Percentiles rank a stretch among this genome's conserved stretches.
These are phyloP conservation scores for Phania funesta DNA, from an alignment of 2,888 invertebrate genomes.

Conservation along the genomic window DNA sequence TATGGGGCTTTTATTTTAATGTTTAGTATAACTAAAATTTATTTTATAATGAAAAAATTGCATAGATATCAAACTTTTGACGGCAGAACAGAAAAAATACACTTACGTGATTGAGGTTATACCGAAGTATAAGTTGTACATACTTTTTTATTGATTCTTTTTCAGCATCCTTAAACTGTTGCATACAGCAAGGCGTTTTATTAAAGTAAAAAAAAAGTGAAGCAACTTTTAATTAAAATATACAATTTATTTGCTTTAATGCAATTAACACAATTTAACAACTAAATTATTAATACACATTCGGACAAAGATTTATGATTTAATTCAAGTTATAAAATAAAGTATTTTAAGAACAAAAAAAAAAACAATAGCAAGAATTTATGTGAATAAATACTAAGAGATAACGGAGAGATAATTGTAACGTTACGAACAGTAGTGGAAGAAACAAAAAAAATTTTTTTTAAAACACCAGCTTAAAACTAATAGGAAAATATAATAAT, in stretches of 20 bases:
- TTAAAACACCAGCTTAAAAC: constrained; percentile 34
- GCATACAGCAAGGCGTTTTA: background rate
- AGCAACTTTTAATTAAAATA: background rate
- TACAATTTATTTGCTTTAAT: constrained; percentile 37
- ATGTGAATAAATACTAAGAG: background rate
- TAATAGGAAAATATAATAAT: constrained; percentile 5
- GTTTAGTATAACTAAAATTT: too few relatives aligned
- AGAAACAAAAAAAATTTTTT: background rate
- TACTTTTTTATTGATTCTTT: background rate
- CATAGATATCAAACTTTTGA: too few relatives aligned
- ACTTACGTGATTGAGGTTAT: too few relatives aligned
- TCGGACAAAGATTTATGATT: background rate
- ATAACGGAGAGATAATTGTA: too few relatives aligned
- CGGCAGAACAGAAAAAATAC: too few relatives aligned
- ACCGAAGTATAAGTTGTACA: too few relatives aligned
- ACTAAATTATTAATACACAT: constrained; percentile 16
- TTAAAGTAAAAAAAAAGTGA: too few relatives aligned
- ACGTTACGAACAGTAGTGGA: background rate
- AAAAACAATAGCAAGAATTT: background rate
- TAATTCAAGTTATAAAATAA: background rate
- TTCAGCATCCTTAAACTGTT: background rate
- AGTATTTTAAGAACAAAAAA: background rate
- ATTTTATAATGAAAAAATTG: too few relatives aligned
- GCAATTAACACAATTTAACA: constrained; percentile 25
- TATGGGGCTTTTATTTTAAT: too few relatives aligned